Conservation (phyloP, 2,797 vertebrate species). For the Acropternis orthonyx region DNA sequence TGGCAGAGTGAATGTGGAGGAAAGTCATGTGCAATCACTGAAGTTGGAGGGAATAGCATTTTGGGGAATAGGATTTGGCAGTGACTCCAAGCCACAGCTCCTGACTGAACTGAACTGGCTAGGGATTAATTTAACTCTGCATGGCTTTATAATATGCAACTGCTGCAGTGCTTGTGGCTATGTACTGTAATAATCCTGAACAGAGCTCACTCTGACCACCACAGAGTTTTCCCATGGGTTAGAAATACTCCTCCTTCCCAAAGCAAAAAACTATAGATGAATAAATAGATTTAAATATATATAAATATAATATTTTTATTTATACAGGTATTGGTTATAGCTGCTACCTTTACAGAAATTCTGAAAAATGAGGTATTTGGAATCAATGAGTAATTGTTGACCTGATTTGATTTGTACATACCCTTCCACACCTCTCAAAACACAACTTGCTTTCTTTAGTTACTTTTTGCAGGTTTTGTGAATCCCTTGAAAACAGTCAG, state of each 20-base stretch:
- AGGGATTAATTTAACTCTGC: constrained; percentile 18
- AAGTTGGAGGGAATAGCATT: neutral
- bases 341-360: neutral
- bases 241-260: neutral
- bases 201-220: neutral
- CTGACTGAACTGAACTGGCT: neutral
- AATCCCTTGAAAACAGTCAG: neutral
- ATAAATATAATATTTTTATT: neutral
- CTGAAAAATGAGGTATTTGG: neutral
- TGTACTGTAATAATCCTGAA: neutral
- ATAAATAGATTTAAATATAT: neutral
- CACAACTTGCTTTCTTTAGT: neutral
- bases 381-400: neutral
- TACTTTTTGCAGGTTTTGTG: neutral
- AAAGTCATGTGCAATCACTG: neutral
- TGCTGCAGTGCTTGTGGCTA: constrained; percentile 2
- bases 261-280: neutral
- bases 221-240: neutral
- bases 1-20: neutral
- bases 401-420: neutral
- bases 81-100: neutral
- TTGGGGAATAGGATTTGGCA: neutral
- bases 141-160: neutral
- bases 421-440: neutral
- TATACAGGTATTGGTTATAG: neutral